These are phyloP conservation scores for Spermophilus dauricus DNA, from an alignment of 2,113 vertebrate species.

Conservation along the genomic window DNA sequence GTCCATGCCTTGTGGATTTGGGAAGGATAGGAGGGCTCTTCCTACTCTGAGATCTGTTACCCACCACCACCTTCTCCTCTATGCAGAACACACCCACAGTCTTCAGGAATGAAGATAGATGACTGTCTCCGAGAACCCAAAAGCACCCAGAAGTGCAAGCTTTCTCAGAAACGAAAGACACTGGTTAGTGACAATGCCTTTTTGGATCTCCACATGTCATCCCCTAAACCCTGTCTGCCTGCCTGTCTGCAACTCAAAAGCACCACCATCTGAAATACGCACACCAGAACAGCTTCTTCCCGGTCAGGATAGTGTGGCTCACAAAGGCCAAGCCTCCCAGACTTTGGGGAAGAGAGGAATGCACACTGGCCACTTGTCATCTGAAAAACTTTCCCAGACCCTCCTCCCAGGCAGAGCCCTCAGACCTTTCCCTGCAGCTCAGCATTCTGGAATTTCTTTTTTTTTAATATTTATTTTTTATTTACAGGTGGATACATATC, in stretches of 20 bases:
- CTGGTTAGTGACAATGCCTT: conserved; percentile 76
- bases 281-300: not conserved
- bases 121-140: not conserved
- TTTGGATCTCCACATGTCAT: not conserved
- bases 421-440: not conserved
- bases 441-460: not conserved
- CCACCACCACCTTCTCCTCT: conserved; percentile 14
- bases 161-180: conserved; percentile 69
- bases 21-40: not conserved
- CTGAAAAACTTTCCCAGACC: not conserved
- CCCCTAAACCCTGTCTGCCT: not conserved
- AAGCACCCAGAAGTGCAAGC: not conserved
- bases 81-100: conserved; percentile 41
- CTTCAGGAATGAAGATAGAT: not conserved
- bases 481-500: too few species aligned
- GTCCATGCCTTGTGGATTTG: not conserved
- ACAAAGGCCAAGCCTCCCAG: not conserved
- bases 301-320: not conserved
- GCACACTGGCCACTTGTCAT: not conserved
- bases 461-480: too few species aligned
- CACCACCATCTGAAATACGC: not conserved
- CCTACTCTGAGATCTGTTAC: not conserved
- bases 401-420: not conserved
- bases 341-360: not conserved
- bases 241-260: too few species aligned